Base-by-base conservation (phyloP, 2,888 invertebrate species). In the Euclidia mi region DNA sequence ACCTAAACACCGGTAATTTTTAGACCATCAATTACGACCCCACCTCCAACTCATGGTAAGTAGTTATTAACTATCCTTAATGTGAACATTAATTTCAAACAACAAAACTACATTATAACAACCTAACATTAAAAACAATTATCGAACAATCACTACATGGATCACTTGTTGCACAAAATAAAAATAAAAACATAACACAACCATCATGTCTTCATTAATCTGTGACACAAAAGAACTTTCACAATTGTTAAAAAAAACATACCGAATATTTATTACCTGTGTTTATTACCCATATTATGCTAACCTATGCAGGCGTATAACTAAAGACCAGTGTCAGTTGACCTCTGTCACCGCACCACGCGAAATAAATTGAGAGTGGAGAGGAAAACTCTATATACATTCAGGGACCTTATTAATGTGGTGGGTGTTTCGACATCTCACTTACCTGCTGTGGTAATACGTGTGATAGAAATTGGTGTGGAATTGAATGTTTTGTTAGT, bases 401-500 rank as follows among this genome's bases (percentile, higher is more conserved):
- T 46, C 31, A 62, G 65, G 57, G 81, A 44, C 72, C 84, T 64
- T 50, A 55, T 66, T 73, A 59, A 48, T 45, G 41, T 84, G 79
- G 83, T 49, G 41, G 47, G 10, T 48, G 65, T 82, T 77, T 75
- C 71, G 47, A 80, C 67, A 82, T 74, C 55, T 42, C 58, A 51
- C 67, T 73, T 68, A 71, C 65, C 61, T 76, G 48, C 17, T 6
- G 41, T 12, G 34, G 40, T 52, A 74, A 64, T 74, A 57, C 58
- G 52, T 67, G 48, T 51, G 2, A 17, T 34, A 31, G 11, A 45
- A 15, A 29, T 47, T 32, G 4, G 4, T 3, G 4, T 2, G 6
- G n/a, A n/a, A n/a, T n/a, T 25, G 7, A 25, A 25, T 6, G 20
- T 25, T 25, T 25, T 25, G 3, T 25, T 3, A 3, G 20, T 1